Conservation (phyloP, 1,140 invertebrate genomes). For the Druon quercuslanigerum region DNA sequence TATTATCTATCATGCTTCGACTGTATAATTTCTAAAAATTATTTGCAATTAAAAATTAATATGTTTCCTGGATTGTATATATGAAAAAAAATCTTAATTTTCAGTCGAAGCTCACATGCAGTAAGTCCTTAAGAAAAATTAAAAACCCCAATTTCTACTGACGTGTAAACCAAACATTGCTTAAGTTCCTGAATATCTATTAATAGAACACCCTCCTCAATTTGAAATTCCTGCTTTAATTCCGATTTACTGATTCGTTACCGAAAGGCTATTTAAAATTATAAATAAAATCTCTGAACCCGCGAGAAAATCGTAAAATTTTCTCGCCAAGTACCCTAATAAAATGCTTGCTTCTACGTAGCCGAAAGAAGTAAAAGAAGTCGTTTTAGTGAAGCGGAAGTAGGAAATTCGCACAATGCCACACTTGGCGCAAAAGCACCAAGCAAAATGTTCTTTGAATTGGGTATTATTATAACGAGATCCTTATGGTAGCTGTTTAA, state of each 20-base stretch:
- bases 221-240: not conserved
- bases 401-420: conserved; percentile 11
- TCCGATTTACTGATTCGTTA: not conserved
- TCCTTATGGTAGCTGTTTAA: conserved; percentile 36
- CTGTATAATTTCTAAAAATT: too few relatives aligned
- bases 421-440: conserved; percentile 6
- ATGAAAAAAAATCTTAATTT: too few relatives aligned
- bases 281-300: conserved; percentile 19
- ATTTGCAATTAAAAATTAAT: too few relatives aligned
- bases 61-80: too few relatives aligned
- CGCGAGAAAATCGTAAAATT: conserved; percentile 9
- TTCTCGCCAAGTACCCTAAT: not conserved
- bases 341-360: not conserved
- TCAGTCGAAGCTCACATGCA: too few relatives aligned
- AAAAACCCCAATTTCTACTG: too few relatives aligned
- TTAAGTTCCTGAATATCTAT: too few relatives aligned
- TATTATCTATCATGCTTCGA: too few relatives aligned
- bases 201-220: too few relatives aligned
- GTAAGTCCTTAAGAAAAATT: too few relatives aligned
- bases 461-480: conserved; percentile 49
- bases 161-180: too few relatives aligned
- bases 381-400: conserved; percentile 19
- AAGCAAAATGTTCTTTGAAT: conserved; percentile 41
- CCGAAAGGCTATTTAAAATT: conserved; percentile 36
- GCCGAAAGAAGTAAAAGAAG: conserved; percentile 29